Evolutionary conservation across 1,140 invertebrate genomes (phyloP).

Genomic region (Eumeta japonica): DNA sequence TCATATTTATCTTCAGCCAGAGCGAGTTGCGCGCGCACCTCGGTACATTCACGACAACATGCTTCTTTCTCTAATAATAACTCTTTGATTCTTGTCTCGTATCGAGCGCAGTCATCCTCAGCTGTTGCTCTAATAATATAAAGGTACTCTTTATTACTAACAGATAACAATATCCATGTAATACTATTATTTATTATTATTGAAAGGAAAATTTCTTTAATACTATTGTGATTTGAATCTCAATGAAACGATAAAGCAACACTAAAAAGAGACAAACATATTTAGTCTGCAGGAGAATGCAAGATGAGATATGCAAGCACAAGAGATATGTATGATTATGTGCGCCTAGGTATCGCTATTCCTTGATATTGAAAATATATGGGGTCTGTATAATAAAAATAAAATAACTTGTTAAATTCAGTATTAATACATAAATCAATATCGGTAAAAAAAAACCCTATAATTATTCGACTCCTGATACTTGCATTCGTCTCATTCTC

Average conservation of each 20-base stretch:
- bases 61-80: constrained; percentile 70
- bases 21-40: constrained; percentile 74
- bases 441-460: too few species aligned
- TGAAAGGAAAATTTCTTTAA: background rate
- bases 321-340: too few species aligned
- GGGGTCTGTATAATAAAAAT: too few species aligned
- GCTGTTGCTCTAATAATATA: constrained; percentile 47
- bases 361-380: too few species aligned
- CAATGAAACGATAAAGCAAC: background rate
- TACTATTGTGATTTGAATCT: background rate
- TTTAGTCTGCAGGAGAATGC: too few species aligned
- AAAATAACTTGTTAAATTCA: too few species aligned
- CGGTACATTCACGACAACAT: constrained; percentile 67
- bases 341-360: too few species aligned
- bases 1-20: constrained; percentile 76
- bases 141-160: background rate
- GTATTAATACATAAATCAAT: too few species aligned
- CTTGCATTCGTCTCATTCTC: too few species aligned
- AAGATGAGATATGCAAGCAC: too few species aligned
- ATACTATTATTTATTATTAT: too few species aligned
- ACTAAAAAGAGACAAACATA: constrained; percentile 1
- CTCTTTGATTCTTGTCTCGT: constrained; percentile 71
- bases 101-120: constrained; percentile 71
- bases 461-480: too few species aligned
- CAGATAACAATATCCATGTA: background rate